Percentiles rank a stretch among this genome's conserved stretches.
Conservation (phyloP, 2,797 vertebrate genomes). For the Nannoperca australis region DNA sequence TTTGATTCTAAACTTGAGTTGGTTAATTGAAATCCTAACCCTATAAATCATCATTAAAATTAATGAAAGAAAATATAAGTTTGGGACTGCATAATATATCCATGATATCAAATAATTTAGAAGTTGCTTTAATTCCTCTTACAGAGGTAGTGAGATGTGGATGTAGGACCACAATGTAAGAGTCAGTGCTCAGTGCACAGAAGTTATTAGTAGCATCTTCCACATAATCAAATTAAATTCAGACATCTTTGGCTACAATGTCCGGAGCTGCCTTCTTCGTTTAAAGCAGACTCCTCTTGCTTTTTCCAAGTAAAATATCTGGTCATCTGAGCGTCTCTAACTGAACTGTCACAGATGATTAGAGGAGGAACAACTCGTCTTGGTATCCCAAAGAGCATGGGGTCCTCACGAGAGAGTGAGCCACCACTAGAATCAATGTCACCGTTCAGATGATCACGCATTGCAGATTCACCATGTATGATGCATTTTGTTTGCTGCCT, state of each 20-base stretch:
- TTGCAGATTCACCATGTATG: constrained; percentile 84
- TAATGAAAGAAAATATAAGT: not conserved
- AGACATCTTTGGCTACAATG: constrained; percentile 54
- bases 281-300: constrained; percentile 58
- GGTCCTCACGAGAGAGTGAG: constrained; percentile 83
- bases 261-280: constrained; percentile 48
- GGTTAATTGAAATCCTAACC: not conserved
- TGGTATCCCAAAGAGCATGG: constrained; percentile 83
- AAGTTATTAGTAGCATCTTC: constrained; percentile 53
- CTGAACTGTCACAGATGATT: constrained; percentile 85
- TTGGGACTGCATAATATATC: not conserved
- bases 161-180: constrained; percentile 22
- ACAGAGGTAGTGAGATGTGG: constrained; percentile 12
- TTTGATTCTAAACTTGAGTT: not conserved
- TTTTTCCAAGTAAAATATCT: constrained; percentile 78
- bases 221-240: constrained; percentile 66
- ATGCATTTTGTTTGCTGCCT: constrained; percentile 85
- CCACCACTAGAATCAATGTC: constrained; percentile 84
- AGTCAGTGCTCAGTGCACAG: constrained; percentile 27
- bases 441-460: constrained; percentile 83
- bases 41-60: not conserved
- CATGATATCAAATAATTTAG: constrained; percentile 2
- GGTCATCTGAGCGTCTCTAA: constrained; percentile 85
- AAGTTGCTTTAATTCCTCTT: constrained; percentile 2
- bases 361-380: constrained; percentile 82